Percentiles rank a stretch among this genome's conserved stretches.
phyloP scores from a whole-genome alignment of 2,888 invertebrate species.

The Pristionchus exspectatus region DNA sequence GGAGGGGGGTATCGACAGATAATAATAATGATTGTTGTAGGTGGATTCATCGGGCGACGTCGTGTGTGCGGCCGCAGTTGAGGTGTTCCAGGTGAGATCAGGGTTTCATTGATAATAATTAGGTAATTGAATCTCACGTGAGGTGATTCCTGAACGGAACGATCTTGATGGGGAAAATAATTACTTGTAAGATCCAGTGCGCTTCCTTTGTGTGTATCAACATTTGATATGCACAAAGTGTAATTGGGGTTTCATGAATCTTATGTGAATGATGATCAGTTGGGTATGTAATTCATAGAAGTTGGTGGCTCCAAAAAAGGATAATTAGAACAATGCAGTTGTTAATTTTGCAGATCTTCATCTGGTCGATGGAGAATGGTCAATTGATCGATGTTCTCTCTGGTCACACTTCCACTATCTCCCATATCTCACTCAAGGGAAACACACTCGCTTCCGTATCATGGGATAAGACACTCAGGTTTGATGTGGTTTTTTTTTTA shows the following conservation, averaged over 20 bases:
- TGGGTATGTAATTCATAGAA: too few relatives aligned
- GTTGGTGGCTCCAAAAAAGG: too few relatives aligned
- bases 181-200: too few relatives aligned
- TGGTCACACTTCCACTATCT: conserved; percentile 95
- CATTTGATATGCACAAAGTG: too few relatives aligned
- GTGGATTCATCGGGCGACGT: conserved; percentile 90
- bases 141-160: too few relatives aligned
- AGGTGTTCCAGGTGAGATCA: conserved; percentile 84
- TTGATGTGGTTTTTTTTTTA: not conserved
- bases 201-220: too few relatives aligned
- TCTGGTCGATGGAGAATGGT: conserved; percentile 96
- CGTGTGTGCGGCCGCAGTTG: conserved; percentile 94
- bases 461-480: conserved; percentile 88
- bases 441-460: conserved; percentile 85
- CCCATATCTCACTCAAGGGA: conserved; percentile 88
- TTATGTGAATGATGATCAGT: too few relatives aligned
- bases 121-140: not conserved
- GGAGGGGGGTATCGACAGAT: not conserved
- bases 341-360: conserved; percentile 86
- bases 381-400: conserved; percentile 90
- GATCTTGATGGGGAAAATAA: too few relatives aligned
- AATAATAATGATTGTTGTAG: not conserved
- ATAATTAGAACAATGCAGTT: not conserved
- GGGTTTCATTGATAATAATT: not conserved
- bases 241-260: too few relatives aligned